Percentiles rank a stretch among this genome's conserved stretches.
Evolutionary conservation across 2,113 vertebrate species (phyloP).

Genomic region (Butorides virescens): DNA sequence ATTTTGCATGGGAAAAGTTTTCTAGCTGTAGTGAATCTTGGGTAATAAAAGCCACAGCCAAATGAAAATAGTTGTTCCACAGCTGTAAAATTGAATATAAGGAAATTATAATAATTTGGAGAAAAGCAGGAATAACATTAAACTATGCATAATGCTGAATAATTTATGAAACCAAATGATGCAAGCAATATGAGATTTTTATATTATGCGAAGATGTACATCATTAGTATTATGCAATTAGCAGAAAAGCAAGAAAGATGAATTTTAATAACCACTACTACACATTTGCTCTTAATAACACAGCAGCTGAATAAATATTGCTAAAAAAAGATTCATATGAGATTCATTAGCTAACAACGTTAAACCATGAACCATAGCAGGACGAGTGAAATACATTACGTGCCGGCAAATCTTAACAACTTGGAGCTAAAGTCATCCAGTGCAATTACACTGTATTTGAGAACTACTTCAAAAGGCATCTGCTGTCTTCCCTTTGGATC

Average conservation of each 20-base stretch:
- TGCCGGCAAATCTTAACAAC: not conserved
- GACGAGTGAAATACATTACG: not conserved
- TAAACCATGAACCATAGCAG: not conserved
- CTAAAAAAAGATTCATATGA: not conserved
- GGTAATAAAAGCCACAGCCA: constrained; percentile 98
- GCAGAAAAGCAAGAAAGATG: constrained; percentile 24
- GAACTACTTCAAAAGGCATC: not conserved
- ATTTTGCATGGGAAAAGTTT: constrained; percentile 92
- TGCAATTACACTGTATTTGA: not conserved
- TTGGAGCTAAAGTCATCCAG: not conserved
- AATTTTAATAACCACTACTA: constrained; percentile 43
- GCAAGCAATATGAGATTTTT: constrained; percentile 43
- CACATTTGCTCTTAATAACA: constrained; percentile 4
- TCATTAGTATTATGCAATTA: constrained; percentile 50
- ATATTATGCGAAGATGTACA: constrained; percentile 41
- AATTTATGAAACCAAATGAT: constrained; percentile 69
- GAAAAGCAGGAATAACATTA: constrained; percentile 38
- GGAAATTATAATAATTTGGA: constrained; percentile 40
- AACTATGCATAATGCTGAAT: constrained; percentile 57
- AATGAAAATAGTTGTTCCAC: constrained; percentile 99
- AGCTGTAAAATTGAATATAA: constrained; percentile 80
- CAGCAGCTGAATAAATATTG: constrained; percentile 25
- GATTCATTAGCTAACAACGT: constrained; percentile 12
- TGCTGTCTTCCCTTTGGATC: not conserved
- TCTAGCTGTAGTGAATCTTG: constrained; percentile 97